These are phyloP conservation scores for Crenuchus spilurus DNA, from an alignment of 2,797 vertebrate species.

Conservation along the genomic window DNA sequence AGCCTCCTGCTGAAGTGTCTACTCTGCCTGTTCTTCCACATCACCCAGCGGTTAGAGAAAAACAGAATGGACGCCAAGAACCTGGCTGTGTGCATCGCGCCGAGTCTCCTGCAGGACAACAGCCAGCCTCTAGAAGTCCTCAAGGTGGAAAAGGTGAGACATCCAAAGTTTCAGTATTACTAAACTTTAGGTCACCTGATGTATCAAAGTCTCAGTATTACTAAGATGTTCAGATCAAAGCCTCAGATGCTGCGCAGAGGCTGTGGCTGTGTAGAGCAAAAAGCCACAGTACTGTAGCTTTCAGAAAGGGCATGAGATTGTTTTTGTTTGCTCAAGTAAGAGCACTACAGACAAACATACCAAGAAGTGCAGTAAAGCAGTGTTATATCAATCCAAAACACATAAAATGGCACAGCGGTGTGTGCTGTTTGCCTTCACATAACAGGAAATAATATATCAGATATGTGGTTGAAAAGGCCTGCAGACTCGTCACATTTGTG, in stretches of 20 bases:
- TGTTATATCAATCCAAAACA: no score
- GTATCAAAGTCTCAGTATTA: slow-evolving; percentile 18
- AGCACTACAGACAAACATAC: neutral
- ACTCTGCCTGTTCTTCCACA: slow-evolving; percentile 83
- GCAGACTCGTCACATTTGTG: no score
- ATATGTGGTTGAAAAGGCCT: no score
- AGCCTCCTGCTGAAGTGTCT: slow-evolving; percentile 83
- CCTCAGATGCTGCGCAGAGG: slow-evolving; percentile 57
- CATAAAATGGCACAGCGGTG: no score
- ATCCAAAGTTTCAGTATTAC: slow-evolving; percentile 34
- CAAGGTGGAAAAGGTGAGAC: slow-evolving; percentile 83
- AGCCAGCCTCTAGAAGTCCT: slow-evolving; percentile 75
- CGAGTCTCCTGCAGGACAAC: slow-evolving; percentile 82
- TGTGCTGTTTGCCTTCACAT: neutral
- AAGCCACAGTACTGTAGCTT: slow-evolving; percentile 40
- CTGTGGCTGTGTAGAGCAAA: slow-evolving; percentile 50
- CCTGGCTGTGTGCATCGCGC: slow-evolving; percentile 89
- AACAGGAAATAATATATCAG: neutral
- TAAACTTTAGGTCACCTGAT: slow-evolving; percentile 76
- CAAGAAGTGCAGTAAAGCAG: no score
- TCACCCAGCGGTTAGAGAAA: slow-evolving; percentile 76
- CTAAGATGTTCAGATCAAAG: slow-evolving; percentile 45
- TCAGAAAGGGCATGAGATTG: slow-evolving; percentile 22
- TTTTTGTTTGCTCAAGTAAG: slow-evolving; percentile 12
- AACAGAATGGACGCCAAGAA: slow-evolving; percentile 93